Evolutionary conservation across 2,113 vertebrate genomes (phyloP), one percentile per base, ranked within the genome.

Genomic region (Ciconia stormi): DNA sequence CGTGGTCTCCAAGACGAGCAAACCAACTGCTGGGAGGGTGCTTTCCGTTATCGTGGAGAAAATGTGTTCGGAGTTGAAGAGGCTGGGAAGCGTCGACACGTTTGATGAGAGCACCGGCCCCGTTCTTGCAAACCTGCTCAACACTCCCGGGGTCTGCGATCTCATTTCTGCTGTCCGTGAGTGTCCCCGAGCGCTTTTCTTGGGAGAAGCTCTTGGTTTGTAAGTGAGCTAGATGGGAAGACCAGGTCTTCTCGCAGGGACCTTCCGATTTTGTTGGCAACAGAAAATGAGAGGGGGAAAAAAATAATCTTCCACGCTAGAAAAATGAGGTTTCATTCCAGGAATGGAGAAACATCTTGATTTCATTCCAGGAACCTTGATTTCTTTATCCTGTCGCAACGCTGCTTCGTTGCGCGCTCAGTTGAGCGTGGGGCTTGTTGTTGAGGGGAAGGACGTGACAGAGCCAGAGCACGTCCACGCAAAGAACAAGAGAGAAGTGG

Each of bases 1-100:
- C 18, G 2, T 4, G 9, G 9, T 56, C 25, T 1, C 2, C 40
- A 49, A 72, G 77, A 49, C 5, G 11, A 65, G 3, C 7, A 63
- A n/a, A 13, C 7, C 8, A 2, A 4, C n/a, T 23, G n/a, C 19
- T 16, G 19, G 8, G 8, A 14, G 0, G 5, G 20, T 73, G 34
- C 29, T 81, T 15, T 73, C 67, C 0, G 9, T 19, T 19, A 16
- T 89, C 2, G 27, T 73, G 40, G 58, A 81, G 42, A 81, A 65
- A 10, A 30, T 16, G 9, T 81, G 29, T 27, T 81, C 13, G 7
- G 67, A 16, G 8, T 7, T n/a, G 23, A 47, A 40, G 29, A 17
- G 3, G 7, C 29, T 81, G 87, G 3, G 13, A n/a, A 72, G 42
- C 4, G 2, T 16, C 3, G 3, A n/a, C 29, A 3, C 3, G 0